A percentile compares a stretch with the other conserved stretches of the same genome.
These are phyloP conservation scores for Cotesia chilonis DNA, from an alignment of 1,140 invertebrate genomes.

Conservation along the genomic window DNA sequence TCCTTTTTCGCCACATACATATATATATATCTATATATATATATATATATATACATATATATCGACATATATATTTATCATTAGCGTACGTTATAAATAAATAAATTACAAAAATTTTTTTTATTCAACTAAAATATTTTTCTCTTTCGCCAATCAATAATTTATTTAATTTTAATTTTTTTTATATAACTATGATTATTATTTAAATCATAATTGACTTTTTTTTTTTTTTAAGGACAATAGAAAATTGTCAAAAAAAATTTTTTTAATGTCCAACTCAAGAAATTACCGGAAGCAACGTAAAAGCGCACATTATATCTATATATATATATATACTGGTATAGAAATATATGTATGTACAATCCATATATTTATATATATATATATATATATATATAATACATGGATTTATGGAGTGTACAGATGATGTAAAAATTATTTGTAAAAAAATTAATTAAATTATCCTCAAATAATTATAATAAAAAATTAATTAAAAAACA, in stretches of 20 bases:
- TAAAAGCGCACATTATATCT: slow-evolving; percentile 50
- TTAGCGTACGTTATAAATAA: no score
- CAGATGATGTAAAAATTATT: no score
- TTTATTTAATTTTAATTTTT: no score
- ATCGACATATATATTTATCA: no score
- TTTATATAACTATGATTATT: no score
- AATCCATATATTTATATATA: slow-evolving; percentile 2
- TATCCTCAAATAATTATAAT: no score
- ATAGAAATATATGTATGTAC: slow-evolving; percentile 35
- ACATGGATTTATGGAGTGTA: no score
- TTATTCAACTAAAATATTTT: neutral
- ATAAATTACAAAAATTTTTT: no score
- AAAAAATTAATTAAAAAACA: no score
- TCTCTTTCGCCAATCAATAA: neutral
- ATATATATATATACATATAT: slow-evolving; percentile 5
- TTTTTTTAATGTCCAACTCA: slow-evolving; percentile 38
- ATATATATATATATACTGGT: slow-evolving; percentile 39
- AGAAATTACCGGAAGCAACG: slow-evolving; percentile 62
- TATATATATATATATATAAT: slow-evolving; percentile 8
- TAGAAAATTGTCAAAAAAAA: slow-evolving; percentile 44
- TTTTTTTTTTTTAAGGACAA: slow-evolving; percentile 47
- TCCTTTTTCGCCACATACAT: slow-evolving; percentile 14
- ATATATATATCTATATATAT: slow-evolving; percentile 39
- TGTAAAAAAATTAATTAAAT: no score
- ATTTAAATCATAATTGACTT: no score